Percentiles rank a stretch among this genome's conserved stretches.
These are phyloP conservation scores for Kryptolebias marmoratus DNA, from an alignment of 2,113 vertebrate genomes.

Conservation along the genomic window DNA sequence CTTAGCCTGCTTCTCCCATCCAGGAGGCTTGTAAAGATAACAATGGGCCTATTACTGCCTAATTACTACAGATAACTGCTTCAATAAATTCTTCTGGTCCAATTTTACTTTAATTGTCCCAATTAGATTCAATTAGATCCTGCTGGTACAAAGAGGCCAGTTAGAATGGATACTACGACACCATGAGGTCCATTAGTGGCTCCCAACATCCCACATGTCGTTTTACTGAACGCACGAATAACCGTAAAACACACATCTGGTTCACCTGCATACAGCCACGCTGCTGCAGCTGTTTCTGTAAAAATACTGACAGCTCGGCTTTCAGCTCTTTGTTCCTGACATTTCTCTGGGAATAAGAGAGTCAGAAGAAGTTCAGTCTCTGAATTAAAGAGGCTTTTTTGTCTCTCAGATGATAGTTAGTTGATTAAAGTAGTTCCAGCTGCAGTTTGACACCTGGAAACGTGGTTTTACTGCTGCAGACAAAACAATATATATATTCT, in stretches of 20 bases:
- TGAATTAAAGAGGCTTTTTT: too few relatives aligned
- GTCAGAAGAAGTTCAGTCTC: not conserved
- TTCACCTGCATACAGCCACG: not conserved
- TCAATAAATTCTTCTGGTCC: slow-evolving; percentile 72
- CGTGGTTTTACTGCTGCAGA: too few relatives aligned
- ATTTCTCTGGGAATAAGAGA: not conserved
- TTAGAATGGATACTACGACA: slow-evolving; percentile 26
- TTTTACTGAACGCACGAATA: not conserved
- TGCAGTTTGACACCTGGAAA: too few relatives aligned
- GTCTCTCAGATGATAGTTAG: too few relatives aligned
- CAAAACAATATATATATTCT: too few relatives aligned
- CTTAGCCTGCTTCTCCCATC: slow-evolving; percentile 27
- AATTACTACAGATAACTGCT: slow-evolving; percentile 74
- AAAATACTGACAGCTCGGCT: too few relatives aligned
- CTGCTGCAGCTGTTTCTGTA: not conserved
- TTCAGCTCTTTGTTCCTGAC: not conserved
- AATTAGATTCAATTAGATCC: slow-evolving; percentile 76
- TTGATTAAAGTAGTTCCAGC: too few relatives aligned
- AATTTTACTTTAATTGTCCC: slow-evolving; percentile 75
- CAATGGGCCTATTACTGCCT: slow-evolving; percentile 68
- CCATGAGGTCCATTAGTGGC: slow-evolving; percentile 17
- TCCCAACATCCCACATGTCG: slow-evolving; percentile 53
- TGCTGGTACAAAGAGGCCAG: slow-evolving; percentile 38
- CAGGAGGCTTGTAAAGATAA: slow-evolving; percentile 63
- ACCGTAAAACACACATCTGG: not conserved